Evolutionary conservation across 92 coral and sea anemone genomes (phyloP).

Genomic region (Hydrozoanthus gracilis): DNA sequence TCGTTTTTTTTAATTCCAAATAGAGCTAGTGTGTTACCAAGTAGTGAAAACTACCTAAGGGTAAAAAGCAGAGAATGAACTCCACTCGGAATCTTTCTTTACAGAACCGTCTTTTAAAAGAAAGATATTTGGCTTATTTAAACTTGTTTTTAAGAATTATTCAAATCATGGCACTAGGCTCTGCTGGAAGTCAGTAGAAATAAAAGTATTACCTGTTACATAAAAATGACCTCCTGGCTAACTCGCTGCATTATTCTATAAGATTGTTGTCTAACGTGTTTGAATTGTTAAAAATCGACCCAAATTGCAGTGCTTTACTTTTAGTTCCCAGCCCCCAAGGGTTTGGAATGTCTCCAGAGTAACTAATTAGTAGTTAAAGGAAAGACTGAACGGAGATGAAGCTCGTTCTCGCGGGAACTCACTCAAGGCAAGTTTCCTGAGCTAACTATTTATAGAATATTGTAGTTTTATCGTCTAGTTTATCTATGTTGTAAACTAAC

Average conservation of each 20-base stretch:
- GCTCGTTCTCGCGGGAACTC: slow-evolving; percentile 31
- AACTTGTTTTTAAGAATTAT: background rate
- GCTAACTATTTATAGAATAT: slow-evolving; percentile 27
- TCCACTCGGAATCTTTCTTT: background rate
- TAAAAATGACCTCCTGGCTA: background rate
- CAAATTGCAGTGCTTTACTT: background rate
- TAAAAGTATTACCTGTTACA: slow-evolving; percentile 4
- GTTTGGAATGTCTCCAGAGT: background rate
- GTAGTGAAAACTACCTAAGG: background rate
- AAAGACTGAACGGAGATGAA: background rate
- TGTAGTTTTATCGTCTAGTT: background rate
- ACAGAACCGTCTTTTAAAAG: background rate
- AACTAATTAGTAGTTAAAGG: background rate
- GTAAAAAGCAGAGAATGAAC: background rate
- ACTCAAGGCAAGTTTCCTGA: slow-evolving; percentile 8
- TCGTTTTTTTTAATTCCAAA: background rate
- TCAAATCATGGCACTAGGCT: background rate
- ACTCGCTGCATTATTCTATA: background rate
- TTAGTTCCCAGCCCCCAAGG: slow-evolving; percentile 50
- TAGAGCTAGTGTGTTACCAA: background rate
- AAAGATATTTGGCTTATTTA: background rate
- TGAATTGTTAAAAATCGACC: background rate
- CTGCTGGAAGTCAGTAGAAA: background rate
- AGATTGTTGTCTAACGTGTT: background rate
- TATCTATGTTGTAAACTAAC: background rate